Base-by-base conservation (phyloP, 2,888 invertebrate genomes). In the Andrena minutula region DNA sequence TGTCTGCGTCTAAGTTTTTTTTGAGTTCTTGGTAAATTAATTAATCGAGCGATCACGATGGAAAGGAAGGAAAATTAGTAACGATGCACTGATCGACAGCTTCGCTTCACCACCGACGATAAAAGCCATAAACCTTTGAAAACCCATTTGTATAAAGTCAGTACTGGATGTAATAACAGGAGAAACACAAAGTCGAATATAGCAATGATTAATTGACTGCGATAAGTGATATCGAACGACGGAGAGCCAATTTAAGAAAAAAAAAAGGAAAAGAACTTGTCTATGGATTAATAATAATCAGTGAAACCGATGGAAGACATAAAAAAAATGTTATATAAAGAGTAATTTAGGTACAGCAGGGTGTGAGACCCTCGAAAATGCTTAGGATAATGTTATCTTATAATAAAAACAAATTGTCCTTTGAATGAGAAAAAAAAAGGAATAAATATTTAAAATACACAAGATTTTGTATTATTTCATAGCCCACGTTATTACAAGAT, bases 311-410 rank as follows among this genome's bases (percentile, higher is more conserved):
- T 72, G 88, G 89, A 90, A 90, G 91, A 90, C 89, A 90, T 83
- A 92, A 87, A 87, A 87, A 91, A 91, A 90, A 91, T 93, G 93
- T 93, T 93, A 93, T 92, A 93, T 93, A 92, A 92, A 92, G 88
- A 92, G 88, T 93, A 93, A 93, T 93, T 94, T 94, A 94, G 94
- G 92, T 93, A 93, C 90, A 89, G 91, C 89, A 72, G 93, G 93
- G 92, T 85, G 85, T 82, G 83, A 86, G 84, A 79, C 92, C 92
- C 92, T 91, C 90, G 89, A 93, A 92, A 92, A 92, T 92, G 92
- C 93, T 93, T 94, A 93, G 94, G 92, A 93, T 94, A 94, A 94
- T 93, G 93, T 94, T 94, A 94, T 93, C 93, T 93, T 93, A 94
- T 93, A 93, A 93, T 92, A 92, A 93, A 92, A 93, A 92, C 90